Base-by-base conservation (phyloP, 2,888 invertebrate genomes). In the Thera obeliscata region DNA sequence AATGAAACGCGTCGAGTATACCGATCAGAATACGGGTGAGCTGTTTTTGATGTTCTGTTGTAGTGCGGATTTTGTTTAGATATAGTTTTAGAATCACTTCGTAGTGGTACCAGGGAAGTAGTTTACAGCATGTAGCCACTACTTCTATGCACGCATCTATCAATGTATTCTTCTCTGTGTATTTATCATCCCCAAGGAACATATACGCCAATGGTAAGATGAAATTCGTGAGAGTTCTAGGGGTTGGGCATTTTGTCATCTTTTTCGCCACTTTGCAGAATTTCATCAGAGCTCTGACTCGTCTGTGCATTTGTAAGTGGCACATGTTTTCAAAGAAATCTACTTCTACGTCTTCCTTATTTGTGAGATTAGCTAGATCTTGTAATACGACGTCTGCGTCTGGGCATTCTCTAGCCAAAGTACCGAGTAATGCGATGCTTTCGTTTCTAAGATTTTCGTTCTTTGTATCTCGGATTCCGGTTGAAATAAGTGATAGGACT, bases 311-410 rank as follows among this genome's bases (percentile, higher is more conserved):
- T 93, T 99, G 97, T 56, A 98, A 87, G 90, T 99, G 99, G 38
- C 95, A 95, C 81, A 98, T 95, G 84, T 99, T 99, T 81, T 98
- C 97, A 84, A 98, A 99, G 94, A 99, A 98, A 87, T 99, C 99
- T 0, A 97, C 96, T 86, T 99, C 98, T 7, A 94, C 86, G 84
- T 99, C 98, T 57, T 87, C 90, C 84, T 95, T 94, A 80, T 96
- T 96, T 0, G 95, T 94, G 46, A 97, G 88, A 48, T 94, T 88
- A n/a, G 95, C 92, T 64, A 97, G 88, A 89, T 98, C 97, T 22
- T 94, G 91, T 1, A 98, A 87, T 0, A 97, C 95, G 2, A 95
- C 95, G 85, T 97, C 96, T 0, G 95, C 91, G 0, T 95, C 94
- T 0, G 96, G 91, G 82, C 97, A 97, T 84, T 97, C 96, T 74